A percentile compares a stretch with the other conserved stretches of the same genome.
These are phyloP conservation scores for Nibea coibor DNA, from an alignment of 2,113 vertebrate species.

Conservation along the genomic window DNA sequence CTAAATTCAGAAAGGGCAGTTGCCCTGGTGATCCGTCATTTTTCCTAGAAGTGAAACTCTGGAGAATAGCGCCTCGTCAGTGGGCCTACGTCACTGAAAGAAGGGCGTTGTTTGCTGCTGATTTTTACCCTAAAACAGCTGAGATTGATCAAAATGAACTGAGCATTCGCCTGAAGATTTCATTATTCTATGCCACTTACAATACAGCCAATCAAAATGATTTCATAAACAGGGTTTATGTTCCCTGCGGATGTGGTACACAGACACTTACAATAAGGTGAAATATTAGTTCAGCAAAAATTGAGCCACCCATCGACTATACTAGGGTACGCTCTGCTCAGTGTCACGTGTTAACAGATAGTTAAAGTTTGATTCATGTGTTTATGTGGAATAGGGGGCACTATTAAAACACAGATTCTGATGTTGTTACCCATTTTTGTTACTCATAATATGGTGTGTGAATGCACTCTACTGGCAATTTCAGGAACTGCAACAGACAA, in stretches of 20 bases:
- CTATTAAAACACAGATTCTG: background rate
- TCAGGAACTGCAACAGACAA: slow-evolving; percentile 6
- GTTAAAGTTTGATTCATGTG: too few species aligned
- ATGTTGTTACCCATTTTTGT: background rate
- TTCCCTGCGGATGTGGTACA: background rate
- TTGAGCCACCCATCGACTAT: background rate
- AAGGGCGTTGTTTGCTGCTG: background rate
- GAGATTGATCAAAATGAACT: background rate
- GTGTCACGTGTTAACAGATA: background rate
- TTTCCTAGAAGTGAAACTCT: slow-evolving; percentile 6
- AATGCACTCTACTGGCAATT: slow-evolving; percentile 38
- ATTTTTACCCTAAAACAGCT: background rate
- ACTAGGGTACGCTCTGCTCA: too few species aligned
- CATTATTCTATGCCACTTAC: background rate
- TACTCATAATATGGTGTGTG: slow-evolving; percentile 9
- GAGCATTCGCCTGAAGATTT: background rate
- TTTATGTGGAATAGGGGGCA: background rate
- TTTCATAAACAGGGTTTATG: background rate
- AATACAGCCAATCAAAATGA: too few species aligned
- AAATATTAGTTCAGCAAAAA: background rate
- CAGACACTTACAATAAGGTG: background rate
- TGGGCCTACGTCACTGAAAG: background rate
- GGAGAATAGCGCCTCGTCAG: background rate
- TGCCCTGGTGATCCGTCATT: slow-evolving; percentile 27
- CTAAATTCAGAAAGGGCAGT: slow-evolving; percentile 48